Percentiles rank a stretch among this genome's conserved stretches.
phyloP scores from a whole-genome alignment of 1,140 invertebrate species.

The Rhysida immarginata region DNA sequence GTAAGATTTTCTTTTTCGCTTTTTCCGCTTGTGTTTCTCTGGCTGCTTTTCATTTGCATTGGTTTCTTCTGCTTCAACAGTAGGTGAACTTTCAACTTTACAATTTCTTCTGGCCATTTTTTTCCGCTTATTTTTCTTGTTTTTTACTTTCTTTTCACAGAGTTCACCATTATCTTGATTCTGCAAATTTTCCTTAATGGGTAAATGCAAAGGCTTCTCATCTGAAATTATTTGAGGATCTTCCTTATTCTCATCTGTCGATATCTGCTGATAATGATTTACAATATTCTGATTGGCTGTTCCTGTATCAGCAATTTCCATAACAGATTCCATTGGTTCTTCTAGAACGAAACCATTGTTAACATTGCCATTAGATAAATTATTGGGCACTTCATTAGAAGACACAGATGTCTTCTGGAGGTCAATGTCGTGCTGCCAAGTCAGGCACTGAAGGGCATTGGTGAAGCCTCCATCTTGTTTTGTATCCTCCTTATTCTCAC shows the following conservation, averaged over 20 bases:
- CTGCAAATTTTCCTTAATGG: too few relatives aligned
- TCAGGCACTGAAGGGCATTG: background rate
- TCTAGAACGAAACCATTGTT: background rate
- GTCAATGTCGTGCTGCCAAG: background rate
- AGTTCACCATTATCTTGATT: too few relatives aligned
- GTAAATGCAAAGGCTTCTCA: background rate
- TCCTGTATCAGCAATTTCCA: background rate
- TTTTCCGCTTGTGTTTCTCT: too few relatives aligned
- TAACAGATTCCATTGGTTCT: background rate
- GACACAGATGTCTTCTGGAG: background rate
- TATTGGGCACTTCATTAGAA: background rate
- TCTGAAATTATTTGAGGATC: background rate
- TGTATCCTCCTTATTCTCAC: too few relatives aligned
- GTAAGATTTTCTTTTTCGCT: too few relatives aligned
- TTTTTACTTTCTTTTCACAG: too few relatives aligned
- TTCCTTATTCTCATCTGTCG: background rate
- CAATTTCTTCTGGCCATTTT: background rate
- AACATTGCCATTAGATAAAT: background rate
- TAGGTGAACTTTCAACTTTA: background rate
- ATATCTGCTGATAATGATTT: too few relatives aligned
- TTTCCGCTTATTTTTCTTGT: background rate
- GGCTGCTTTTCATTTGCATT: background rate
- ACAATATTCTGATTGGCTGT: too few relatives aligned
- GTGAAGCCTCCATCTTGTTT: too few relatives aligned
- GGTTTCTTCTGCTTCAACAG: background rate